Base-by-base conservation (phyloP, 1,140 invertebrate genomes). In the Trichomalopsis sarcophagae region DNA sequence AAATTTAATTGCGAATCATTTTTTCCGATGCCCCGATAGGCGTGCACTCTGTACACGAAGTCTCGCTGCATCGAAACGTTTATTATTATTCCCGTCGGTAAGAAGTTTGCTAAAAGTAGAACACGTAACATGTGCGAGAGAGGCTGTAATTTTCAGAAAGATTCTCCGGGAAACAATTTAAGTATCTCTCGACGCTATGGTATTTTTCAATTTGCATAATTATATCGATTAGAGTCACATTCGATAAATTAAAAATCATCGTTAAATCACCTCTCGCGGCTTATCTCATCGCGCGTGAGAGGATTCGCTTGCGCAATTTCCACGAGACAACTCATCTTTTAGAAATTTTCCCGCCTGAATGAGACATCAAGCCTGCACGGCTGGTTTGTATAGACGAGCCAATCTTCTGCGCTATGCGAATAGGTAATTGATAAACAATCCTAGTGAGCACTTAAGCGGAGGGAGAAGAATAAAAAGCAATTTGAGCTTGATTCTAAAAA, bases 1-100 rank as follows among this genome's bases (percentile, higher is more conserved):
- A 76, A 75, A 68, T 79, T 84, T 79, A 84, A 79, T 79, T 84
- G 27, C 62, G 17, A 81, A 47, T 81, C 69, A 71, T n/a, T 17
- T 81, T 81, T 71, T 71, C 66, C 78, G 2, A 55, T 9, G 13
- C 27, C 17, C 3, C 27, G 23, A 50, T 55, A 14, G 40, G 40
- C 40, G 9, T 44, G 40, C 11, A 27, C 27, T 9, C 6, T 44
- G 10, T 17, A 50, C 10, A 50, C 11, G 2, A 17, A 55, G 13
- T 55, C 50, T 27, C 27, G 27, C 27, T 5, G 17, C 4, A 55
- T 55, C 17, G 17, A 21, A 55, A 6, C 50, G 50, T 55, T 55
- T 55, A 55, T 55, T 44, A 10, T 44, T 7, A 44, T 44, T 9
- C 1, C 9, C 40, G 5, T 0, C 33, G 2, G 33, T 6, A 36